These are phyloP conservation scores for Cotesia congregata DNA, from an alignment of 2,888 invertebrate genomes.

Conservation along the genomic window DNA sequence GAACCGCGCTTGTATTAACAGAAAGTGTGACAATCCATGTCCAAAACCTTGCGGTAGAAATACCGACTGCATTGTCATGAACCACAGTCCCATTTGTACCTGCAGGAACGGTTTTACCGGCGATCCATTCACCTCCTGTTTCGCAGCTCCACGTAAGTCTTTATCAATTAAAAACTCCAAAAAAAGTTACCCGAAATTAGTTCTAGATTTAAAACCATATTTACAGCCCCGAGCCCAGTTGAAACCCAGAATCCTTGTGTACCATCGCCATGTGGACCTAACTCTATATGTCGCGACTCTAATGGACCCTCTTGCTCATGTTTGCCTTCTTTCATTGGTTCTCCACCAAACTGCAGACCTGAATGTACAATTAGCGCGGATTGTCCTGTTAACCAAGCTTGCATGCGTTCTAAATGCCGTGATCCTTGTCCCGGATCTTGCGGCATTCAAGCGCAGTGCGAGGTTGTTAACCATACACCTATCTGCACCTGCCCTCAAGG, in stretches of 20 bases:
- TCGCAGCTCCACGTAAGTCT: constrained; percentile 70
- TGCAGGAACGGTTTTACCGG: constrained; percentile 77
- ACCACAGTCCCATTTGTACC: constrained; percentile 78
- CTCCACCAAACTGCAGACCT: constrained; percentile 86
- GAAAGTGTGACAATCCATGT: constrained; percentile 79
- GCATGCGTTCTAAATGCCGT: constrained; percentile 69
- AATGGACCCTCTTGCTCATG: constrained; percentile 83
- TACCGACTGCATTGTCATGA: constrained; percentile 80
- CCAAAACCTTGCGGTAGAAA: constrained; percentile 79
- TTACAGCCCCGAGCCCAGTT: constrained; percentile 51
- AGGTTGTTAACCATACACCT: constrained; percentile 69
- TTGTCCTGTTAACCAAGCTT: constrained; percentile 81
- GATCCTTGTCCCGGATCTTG: constrained; percentile 72
- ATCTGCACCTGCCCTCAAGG: constrained; percentile 74
- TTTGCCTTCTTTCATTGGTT: constrained; percentile 83
- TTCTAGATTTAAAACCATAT: constrained; percentile 7
- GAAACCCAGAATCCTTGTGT: constrained; percentile 63
- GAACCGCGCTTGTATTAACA: constrained; percentile 77
- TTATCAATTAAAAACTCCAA: neutral
- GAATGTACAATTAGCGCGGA: constrained; percentile 87
- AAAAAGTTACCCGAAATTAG: neutral
- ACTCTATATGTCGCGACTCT: constrained; percentile 77
- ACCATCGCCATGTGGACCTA: constrained; percentile 76
- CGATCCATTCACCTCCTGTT: constrained; percentile 76
- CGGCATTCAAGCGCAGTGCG: constrained; percentile 70